A percentile compares a stretch with the other conserved stretches of the same genome.
Conservation (phyloP, 2,797 vertebrate species). For the Nannoperca obscura region DNA sequence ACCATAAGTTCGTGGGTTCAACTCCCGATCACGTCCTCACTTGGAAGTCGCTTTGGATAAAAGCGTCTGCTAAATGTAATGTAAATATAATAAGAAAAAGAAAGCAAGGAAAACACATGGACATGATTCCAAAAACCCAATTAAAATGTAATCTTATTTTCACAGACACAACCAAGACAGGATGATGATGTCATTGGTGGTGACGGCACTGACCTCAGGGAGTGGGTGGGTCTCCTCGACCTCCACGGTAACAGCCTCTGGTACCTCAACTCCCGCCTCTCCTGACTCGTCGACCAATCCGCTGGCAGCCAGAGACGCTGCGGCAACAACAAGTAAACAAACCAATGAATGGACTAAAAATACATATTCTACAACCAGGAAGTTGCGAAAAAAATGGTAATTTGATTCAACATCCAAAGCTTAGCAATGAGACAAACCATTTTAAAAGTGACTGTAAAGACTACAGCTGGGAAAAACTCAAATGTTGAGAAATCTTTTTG, state of each 20-base stretch:
- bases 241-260: constrained; percentile 89
- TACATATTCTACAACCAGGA: background rate
- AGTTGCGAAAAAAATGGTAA: background rate
- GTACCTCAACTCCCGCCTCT: constrained; percentile 82
- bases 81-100: too few species aligned
- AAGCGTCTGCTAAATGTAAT: too few species aligned
- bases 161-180: background rate
- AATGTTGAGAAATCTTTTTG: background rate
- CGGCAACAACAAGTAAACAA: constrained; percentile 23
- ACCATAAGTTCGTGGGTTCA: too few species aligned
- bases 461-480: background rate
- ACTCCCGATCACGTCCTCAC: too few species aligned
- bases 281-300: constrained; percentile 72
- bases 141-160: background rate
- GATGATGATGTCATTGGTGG: background rate
- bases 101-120: background rate
- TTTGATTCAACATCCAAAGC: constrained; percentile 4
- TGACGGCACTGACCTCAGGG: constrained; percentile 86
- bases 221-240: constrained; percentile 91
- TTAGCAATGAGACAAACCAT: background rate
- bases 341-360: background rate
- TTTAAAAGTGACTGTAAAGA: too few species aligned
- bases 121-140: background rate
- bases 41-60: too few species aligned
- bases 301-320: constrained; percentile 45